Evolutionary conservation across 2,797 vertebrate species (phyloP), one percentile per base, ranked within the genome.

Genomic region (Peromyscus eremicus): DNA sequence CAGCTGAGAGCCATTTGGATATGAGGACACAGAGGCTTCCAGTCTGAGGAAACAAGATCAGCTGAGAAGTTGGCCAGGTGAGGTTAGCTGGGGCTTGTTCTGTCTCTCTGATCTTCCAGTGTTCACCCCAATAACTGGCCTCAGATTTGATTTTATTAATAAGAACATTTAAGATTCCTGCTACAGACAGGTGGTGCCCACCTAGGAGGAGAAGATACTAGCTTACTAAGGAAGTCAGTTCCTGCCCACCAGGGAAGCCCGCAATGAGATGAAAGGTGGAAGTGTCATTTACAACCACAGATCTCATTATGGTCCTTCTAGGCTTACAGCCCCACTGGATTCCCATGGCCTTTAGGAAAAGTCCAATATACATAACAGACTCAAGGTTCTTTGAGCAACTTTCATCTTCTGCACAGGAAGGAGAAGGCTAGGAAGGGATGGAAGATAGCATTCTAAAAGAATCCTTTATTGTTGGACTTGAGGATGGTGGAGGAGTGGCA

Each of bases 401-500:
- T 89, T 71, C n/a, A 75, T 80, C 19, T 57, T 81, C 9, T 62
- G 62, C 37, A 93, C 43, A 46, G 79, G 66, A 37, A 55, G 5
- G 21, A 49, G 27, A 34, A 60, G 60, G 49, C 13, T 40, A 14
- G n/a, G 64, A 62, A 94, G 66, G 71, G 49, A 64, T 3, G 40
- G 60, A 52, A n/a, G 37, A 91, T 43, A 32, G 49, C 27, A 55
- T 25, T 68, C 94, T 43, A 60, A 27, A 46, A 52, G 21, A 52
- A 57, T 25, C 40, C 43, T 34, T 92, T 32, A 0, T 6, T 21
- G 68, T 55, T 52, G 0, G 32, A 7, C 73, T 66, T 68, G 71
- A 49, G 29, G 85, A 57, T 0, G 1, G 11, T 0, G 8, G 49
- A 32, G 34, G 8, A 6, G 21, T 1, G 1, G 64, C 25, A 60